Conservation (phyloP, 2,113 vertebrate genomes). For the Haemorhous mexicanus region DNA sequence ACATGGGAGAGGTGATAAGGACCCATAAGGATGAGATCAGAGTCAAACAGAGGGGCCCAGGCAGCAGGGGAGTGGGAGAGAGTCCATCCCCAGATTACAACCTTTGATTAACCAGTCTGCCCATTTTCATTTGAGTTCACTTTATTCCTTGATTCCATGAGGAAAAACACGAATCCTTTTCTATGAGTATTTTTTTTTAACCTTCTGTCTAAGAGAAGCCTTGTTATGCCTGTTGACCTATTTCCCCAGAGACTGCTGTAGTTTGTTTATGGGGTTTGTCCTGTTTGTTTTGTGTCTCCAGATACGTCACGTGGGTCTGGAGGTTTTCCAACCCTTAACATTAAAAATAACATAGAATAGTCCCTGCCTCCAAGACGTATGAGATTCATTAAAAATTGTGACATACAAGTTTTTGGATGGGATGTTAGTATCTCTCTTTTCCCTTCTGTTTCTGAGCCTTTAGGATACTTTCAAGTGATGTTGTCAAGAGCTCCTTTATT, state of each 20-base stretch:
- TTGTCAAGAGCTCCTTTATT: neutral
- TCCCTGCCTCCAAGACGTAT: neutral
- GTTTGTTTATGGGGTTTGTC: conserved; percentile 47
- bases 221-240: neutral
- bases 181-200: neutral
- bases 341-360: conserved; percentile 19
- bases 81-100: neutral
- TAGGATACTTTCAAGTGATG: neutral
- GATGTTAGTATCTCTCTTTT: neutral
- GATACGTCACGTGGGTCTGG: conserved; percentile 12
- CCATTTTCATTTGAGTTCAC: neutral
- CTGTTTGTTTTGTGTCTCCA: conserved; percentile 56
- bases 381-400: neutral
- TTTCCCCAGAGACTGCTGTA: conserved; percentile 3
- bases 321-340: conserved; percentile 15
- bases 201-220: neutral
- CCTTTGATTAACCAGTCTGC: neutral
- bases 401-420: neutral
- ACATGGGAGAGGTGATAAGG: accelerated
- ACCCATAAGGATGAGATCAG: neutral
- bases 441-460: neutral
- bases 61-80: neutral
- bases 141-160: neutral
- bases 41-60: neutral
- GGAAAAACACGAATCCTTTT: neutral